Evolutionary conservation across 2,113 vertebrate species (phyloP), one percentile per base, ranked within the genome.

Genomic region (Psephotus haematonotus): DNA sequence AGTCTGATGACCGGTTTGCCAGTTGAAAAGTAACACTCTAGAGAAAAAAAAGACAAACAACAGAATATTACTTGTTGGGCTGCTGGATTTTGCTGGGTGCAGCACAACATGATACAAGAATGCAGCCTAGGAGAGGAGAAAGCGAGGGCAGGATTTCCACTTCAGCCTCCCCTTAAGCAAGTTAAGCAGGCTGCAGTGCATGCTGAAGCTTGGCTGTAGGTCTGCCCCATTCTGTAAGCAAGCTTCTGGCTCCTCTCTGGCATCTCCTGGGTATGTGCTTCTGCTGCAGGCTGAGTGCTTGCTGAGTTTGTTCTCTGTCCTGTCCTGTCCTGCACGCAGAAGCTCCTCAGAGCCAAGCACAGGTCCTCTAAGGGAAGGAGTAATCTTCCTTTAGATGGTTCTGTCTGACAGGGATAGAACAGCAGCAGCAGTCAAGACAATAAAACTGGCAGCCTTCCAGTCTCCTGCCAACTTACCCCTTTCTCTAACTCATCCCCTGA

Each of bases 401-500:
- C 39, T 71, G 46, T 28, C 75, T 91, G 77, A 82, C 39, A 25
- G 11, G 31, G 86, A 44, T 49, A 76, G 39, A 85, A 67, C 49
- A 92, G 86, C 86, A 90, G 90, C 68, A 91, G 60, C 76, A 71
- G 41, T 39, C 41, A 82, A 68, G 69, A 72, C 86, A 81, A 86
- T 46, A 89, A 59, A 82, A 53, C 89, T 91, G 94, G 81, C 83
- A 79, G 47, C 77, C 33, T 81, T 92, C 91, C 88, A 81, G 60
- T 55, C 83, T 92, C 69, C 95, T 93, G 92, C 86, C 92, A 93
- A 86, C 65, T 79, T 75, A 74, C 33, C 20, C 76, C 43, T 60
- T 95, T 89, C 89, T 86, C 64, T 76, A 64, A 1, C 50, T 95
- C 80, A 64, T 93, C 86, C 80, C 50, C 74, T 97, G 95, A 92